Conservation (phyloP, 2,113 vertebrate genomes). For the Antigone vipio region DNA sequence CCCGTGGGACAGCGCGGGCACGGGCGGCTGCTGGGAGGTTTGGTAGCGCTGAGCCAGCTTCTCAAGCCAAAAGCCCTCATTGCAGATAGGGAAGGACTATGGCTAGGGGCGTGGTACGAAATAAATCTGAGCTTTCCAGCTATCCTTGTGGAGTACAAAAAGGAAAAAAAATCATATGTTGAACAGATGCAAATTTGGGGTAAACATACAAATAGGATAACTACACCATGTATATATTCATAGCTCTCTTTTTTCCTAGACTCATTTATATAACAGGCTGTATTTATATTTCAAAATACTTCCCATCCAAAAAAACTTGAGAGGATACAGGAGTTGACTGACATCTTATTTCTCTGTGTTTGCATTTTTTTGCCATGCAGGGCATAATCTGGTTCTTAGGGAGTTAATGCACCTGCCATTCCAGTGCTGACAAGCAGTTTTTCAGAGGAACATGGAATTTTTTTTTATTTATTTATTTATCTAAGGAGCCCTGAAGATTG, state of each 20-base stretch:
- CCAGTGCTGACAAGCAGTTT: constrained; percentile 88
- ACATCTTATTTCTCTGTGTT: constrained; percentile 62
- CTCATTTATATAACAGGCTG: not conserved
- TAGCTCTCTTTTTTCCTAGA: not conserved
- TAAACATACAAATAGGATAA: not conserved
- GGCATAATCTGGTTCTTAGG: constrained; percentile 85
- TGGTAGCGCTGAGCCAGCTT: accelerated
- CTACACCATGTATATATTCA: not conserved
- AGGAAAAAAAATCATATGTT: not conserved
- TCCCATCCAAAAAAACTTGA: not conserved
- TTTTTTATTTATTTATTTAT: constrained; percentile 54
- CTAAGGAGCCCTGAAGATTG: constrained; percentile 70
- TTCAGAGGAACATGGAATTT: constrained; percentile 71
- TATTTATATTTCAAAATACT: not conserved
- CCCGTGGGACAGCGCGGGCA: accelerated
- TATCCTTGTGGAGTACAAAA: not conserved
- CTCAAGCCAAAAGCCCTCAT: not conserved
- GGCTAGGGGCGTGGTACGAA: not conserved
- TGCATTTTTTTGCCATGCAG: constrained; percentile 72
- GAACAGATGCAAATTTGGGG: not conserved
- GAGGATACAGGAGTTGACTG: constrained; percentile 17
- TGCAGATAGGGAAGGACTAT: not conserved
- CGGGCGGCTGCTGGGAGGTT: not conserved
- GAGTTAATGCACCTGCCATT: constrained; percentile 92
- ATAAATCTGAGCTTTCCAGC: not conserved